Base-by-base conservation (phyloP, 2,797 vertebrate species). In the Labeo calbasu region DNA sequence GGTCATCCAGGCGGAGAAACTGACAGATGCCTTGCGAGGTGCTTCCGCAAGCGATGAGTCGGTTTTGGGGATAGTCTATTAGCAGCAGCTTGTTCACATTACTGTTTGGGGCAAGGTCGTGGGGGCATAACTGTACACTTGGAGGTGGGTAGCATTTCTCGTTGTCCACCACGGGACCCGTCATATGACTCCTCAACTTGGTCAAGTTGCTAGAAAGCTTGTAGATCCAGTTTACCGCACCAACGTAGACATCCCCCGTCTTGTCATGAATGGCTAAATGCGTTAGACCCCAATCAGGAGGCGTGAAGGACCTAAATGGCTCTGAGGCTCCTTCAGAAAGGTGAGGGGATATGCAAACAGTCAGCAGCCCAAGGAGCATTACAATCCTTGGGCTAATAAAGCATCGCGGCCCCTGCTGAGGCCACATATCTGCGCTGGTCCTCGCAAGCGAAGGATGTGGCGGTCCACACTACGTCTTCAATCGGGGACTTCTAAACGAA, bases 21-120 rank as follows among this genome's bases (percentile, higher is more conserved):
- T 99, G 98, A 93, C 98, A 99, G 89, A 99, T 99, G 25, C 98
- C 98, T 88, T 99, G 98, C 0, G 97, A 98, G 78, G 97, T 95
- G 63, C 98, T 99, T 86, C 98, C 98, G 0, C 98, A 99, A 84
- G 98, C 98, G 0, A 99, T 97, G 82, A 99, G 96, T 6, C 98
- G 96, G 91, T 99, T 99, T 91, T 97, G 97, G 3, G 95, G 94
- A 25, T 99, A 98, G 94, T 99, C 98, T 89, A 99, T 94, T 72
- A 99, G 94, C n/a, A 99, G 95, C 83, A 99, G 96, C 89, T 99
- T 99, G 93, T 99, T 99, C 89, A 99, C 97, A 0, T 99, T 99
- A 89, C 95, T 96, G 10, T 96, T 97, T 85, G 95, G 95, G 55
- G 96, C 94, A 89, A 97, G 93, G 9, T 97, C 96, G 0, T 99